Base-by-base conservation (phyloP, 2,888 invertebrate species). In the Dione juno region DNA sequence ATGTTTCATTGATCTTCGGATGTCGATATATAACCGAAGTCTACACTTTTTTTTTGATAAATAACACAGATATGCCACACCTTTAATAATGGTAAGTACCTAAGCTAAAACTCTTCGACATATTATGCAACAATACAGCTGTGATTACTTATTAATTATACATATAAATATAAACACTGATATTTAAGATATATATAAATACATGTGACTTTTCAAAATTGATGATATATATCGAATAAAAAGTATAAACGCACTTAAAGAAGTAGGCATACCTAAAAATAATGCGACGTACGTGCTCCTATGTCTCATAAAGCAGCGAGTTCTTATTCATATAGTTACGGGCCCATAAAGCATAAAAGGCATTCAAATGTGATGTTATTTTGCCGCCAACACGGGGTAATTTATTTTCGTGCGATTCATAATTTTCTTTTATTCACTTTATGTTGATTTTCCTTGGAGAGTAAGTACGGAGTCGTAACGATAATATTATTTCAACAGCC, bases 371-470 rank as follows among this genome's bases (percentile, higher is more conserved):
- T 88, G 92, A 93, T 93, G 93, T 93, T 93, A 93, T 92, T 93
- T 93, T 92, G 92, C 93, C 92, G 92, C 92, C 92, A 90, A 92
- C 92, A 90, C 88, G 83, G 88, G 87, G 91, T 92, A 93, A 93
- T 93, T 93, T 93, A 93, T 93, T 92, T 92, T 85, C 83, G 88
- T 85, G 90, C 92, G 88, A 92, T 92, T 93, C 93, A 93, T 93
- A 93, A 93, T 93, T 93, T 93, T 93, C 92, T 92, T 93, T 92
- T 93, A 93, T 93, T 92, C 93, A 93, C 92, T 93, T 93, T 93
- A 93, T 93, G 93, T 93, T 93, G 93, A 93, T 93, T 93, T 90
- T 92, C 88, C 88, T 88, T 88, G 80, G 89, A 90, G 88, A 82
- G 81, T 90, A 88, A 88, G 91, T 90, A 88, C 86, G 88, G 88